Conservation (phyloP, 2,113 vertebrate species). For the Ceyx cyanopectus region DNA sequence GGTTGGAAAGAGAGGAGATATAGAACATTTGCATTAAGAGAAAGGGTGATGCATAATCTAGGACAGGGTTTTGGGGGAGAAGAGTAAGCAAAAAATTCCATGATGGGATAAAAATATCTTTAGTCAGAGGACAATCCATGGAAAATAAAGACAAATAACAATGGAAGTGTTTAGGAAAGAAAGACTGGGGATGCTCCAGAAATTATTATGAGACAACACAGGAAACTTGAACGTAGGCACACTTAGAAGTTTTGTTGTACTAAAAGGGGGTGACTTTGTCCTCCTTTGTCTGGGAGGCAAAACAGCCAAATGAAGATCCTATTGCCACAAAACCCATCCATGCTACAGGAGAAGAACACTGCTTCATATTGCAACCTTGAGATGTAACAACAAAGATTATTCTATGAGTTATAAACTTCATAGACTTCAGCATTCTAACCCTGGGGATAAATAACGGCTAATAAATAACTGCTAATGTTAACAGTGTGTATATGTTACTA, state of each 20-base stretch:
- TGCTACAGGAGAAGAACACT: background rate
- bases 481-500: background rate
- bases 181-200: background rate
- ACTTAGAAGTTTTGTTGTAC: background rate
- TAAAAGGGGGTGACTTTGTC: background rate
- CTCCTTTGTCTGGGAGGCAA: background rate
- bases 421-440: background rate
- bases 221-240: background rate
- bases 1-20: background rate
- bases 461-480: background rate
- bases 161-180: background rate
- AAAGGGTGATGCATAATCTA: background rate
- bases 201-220: background rate
- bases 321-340: background rate
- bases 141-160: background rate
- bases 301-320: rapidly evolving
- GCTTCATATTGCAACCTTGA: background rate
- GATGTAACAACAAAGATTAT: background rate
- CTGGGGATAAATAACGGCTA: background rate
- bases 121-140: background rate
- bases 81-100: background rate
- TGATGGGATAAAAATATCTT: background rate
- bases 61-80: background rate
- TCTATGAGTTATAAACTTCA: background rate
- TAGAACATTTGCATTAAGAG: background rate